A percentile compares a stretch with the other conserved stretches of the same genome.
phyloP scores from a whole-genome alignment of 2,888 invertebrate species.

The Aleiodes leptofemur region DNA sequence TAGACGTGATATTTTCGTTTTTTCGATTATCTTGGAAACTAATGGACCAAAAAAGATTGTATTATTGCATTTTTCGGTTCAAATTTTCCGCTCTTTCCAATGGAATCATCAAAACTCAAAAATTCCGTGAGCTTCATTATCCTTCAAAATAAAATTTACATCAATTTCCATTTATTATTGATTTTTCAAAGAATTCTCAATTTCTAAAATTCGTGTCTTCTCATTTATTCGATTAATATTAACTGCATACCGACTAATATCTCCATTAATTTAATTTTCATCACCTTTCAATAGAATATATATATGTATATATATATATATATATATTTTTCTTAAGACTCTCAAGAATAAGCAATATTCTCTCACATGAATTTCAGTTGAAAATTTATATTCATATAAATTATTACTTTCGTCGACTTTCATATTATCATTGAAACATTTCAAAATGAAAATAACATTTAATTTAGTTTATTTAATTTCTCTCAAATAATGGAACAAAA shows the following conservation, averaged over 20 bases:
- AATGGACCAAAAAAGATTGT: too few species aligned
- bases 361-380: neutral
- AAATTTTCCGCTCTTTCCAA: too few species aligned
- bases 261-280: conserved; percentile 10
- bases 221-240: conserved; percentile 25
- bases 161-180: conserved; percentile 26
- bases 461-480: conserved; percentile 1
- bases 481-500: conserved; percentile 21
- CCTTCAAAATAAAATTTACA: conserved; percentile 49
- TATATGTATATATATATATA: neutral
- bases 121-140: neutral
- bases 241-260: conserved; percentile 14
- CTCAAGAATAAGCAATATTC: neutral
- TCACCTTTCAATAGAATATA: conserved; percentile 3
- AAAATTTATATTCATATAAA: conserved; percentile 3
- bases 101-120: too few species aligned
- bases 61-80: too few species aligned
- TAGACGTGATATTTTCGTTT: neutral
- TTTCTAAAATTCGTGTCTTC: conserved; percentile 15
- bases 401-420: conserved; percentile 31
- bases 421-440: conserved; percentile 12
- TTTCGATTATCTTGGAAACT: conserved; percentile 1
- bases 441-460: conserved; percentile 6
- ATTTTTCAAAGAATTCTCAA: conserved; percentile 21
- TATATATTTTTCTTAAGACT: neutral